Percentiles rank a stretch among this genome's conserved stretches.
Evolutionary conservation across 1,140 invertebrate genomes (phyloP).

Genomic region (Aplysia californica): DNA sequence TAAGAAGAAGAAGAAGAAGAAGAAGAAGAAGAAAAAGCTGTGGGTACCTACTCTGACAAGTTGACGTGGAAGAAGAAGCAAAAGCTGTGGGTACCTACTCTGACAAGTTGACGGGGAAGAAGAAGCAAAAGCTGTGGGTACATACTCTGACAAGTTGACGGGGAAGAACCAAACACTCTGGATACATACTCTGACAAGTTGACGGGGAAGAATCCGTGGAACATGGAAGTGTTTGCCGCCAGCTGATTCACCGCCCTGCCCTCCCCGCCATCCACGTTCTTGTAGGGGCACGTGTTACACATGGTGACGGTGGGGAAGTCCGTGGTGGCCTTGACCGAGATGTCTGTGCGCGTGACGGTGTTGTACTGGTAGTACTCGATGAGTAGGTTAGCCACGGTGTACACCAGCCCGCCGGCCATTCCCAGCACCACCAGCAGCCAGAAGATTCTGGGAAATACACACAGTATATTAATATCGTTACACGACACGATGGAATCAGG

Average conservation of each 20-base stretch:
- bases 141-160: neutral
- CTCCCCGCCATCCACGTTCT: neutral
- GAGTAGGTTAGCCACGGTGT: neutral
- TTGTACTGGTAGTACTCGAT: conserved; percentile 9
- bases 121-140: neutral
- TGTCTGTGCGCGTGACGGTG: neutral
- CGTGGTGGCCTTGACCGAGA: neutral
- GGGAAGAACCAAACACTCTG: neutral
- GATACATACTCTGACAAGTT: conserved; percentile 6
- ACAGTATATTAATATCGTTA: neutral
- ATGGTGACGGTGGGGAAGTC: neutral
- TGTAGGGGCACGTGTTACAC: neutral
- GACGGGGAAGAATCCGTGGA: neutral
- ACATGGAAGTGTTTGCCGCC: neutral
- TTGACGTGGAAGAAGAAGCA: neutral
- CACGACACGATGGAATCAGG: neutral
- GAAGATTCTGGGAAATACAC: neutral
- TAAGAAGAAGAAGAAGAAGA: neutral
- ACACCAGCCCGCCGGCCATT: neutral
- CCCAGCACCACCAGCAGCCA: neutral
- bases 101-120: neutral
- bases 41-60: neutral
- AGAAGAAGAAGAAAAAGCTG: neutral
- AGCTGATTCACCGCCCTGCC: neutral
- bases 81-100: neutral